Percentiles rank a stretch among this genome's conserved stretches.
phyloP scores from a whole-genome alignment of 2,888 invertebrate genomes.

The Sesamia inferens region DNA sequence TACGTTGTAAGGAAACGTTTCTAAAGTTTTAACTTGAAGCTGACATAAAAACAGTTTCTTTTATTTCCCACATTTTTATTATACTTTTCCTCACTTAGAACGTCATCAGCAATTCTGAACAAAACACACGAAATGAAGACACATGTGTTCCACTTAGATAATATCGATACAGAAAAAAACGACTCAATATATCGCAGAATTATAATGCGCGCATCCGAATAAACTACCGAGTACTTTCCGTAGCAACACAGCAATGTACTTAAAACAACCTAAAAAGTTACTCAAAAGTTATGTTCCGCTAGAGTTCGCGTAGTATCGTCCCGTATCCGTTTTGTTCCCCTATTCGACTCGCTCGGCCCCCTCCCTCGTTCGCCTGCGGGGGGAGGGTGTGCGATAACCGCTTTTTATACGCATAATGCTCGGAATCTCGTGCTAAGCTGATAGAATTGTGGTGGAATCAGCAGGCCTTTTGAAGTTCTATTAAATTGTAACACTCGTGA shows the following conservation, averaged over 20 bases:
- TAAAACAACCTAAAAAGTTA: slow-evolving; percentile 79
- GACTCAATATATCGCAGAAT: slow-evolving; percentile 53
- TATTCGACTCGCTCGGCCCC: slow-evolving; percentile 45
- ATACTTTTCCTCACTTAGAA: slow-evolving; percentile 56
- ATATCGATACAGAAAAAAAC: slow-evolving; percentile 43
- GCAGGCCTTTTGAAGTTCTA: slow-evolving; percentile 89
- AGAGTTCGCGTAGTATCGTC: slow-evolving; percentile 70
- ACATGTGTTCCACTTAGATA: slow-evolving; percentile 68
- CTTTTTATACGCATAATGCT: slow-evolving; percentile 89
- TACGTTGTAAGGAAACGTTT: slow-evolving; percentile 60
- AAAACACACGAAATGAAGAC: slow-evolving; percentile 69
- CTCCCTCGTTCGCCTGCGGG: slow-evolving; percentile 39
- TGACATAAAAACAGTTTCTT: slow-evolving; percentile 36
- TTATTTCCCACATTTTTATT: slow-evolving; percentile 46
- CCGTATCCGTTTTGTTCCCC: slow-evolving; percentile 69
- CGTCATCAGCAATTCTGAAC: slow-evolving; percentile 66
- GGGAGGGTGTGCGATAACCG: slow-evolving; percentile 83
- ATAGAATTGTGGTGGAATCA: slow-evolving; percentile 89
- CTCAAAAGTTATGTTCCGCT: slow-evolving; percentile 72
- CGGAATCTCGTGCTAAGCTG: slow-evolving; percentile 88
- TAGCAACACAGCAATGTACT: slow-evolving; percentile 79
- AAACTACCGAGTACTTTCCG: slow-evolving; percentile 66
- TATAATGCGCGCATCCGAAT: slow-evolving; percentile 66
- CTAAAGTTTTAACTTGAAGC: slow-evolving; percentile 61
- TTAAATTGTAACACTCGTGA: slow-evolving; percentile 89